Evolutionary conservation across 2,888 invertebrate genomes (phyloP).

Genomic region (Troglohyphantes excavatus): DNA sequence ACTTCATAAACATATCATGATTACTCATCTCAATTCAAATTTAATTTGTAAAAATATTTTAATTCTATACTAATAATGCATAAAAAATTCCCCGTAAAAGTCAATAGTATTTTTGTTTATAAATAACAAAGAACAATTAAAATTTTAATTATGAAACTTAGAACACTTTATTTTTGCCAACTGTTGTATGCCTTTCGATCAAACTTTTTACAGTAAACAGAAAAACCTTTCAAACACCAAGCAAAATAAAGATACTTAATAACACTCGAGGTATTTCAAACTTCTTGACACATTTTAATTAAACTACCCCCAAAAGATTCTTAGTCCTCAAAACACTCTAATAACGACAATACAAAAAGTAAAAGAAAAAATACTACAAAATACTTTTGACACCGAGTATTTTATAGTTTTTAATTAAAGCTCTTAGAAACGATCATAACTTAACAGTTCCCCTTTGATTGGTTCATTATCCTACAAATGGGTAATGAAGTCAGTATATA

Average conservation of each 20-base stretch:
- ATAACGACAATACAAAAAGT: background rate
- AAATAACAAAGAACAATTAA: no score
- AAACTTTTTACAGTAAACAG: no score
- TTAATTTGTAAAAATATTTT: no score
- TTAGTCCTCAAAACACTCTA: constrained; percentile 8
- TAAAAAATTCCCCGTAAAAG: no score
- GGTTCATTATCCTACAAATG: constrained; percentile 51
- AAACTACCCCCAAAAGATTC: background rate
- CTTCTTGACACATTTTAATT: constrained; percentile 52
- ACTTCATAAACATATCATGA: no score
- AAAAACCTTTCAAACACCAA: background rate
- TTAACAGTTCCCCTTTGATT: background rate
- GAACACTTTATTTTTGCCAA: no score
- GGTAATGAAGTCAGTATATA: constrained; percentile 14
- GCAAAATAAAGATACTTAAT: constrained; percentile 24
- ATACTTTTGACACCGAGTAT: constrained; percentile 26
- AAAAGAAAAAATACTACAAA: background rate
- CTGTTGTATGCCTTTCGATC: no score
- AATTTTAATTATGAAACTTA: no score
- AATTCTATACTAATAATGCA: no score
- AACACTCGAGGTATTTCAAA: constrained; percentile 35
- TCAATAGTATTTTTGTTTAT: no score
- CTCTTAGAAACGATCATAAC: constrained; percentile 14
- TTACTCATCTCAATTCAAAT: no score
- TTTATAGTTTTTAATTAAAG: constrained; percentile 64